phyloP scores from a whole-genome alignment of 2,797 vertebrate genomes.

The Sebastes dallii region DNA sequence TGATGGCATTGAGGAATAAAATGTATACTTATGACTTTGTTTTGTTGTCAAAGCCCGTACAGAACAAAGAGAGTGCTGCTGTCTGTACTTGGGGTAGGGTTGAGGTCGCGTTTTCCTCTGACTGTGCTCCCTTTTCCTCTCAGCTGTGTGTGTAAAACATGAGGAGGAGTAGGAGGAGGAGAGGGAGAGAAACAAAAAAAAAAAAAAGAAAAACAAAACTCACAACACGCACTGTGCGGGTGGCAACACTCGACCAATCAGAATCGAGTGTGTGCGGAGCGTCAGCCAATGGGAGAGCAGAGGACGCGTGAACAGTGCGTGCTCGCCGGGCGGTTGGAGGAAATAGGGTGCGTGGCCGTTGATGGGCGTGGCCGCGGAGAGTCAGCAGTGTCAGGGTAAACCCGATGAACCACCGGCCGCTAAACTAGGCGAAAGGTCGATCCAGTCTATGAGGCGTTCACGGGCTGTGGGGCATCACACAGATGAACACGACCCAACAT shows the following conservation, averaged over 20 bases:
- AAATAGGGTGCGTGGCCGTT: conserved; percentile 85
- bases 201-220: conserved; percentile 87
- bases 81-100: conserved; percentile 62
- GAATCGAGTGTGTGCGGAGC: conserved; percentile 56
- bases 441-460: conserved; percentile 69
- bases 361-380: conserved; percentile 75
- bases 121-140: conserved; percentile 77
- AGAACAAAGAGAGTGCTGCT: conserved; percentile 79
- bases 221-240: conserved; percentile 79
- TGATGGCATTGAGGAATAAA: conserved; percentile 66
- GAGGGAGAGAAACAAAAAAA: neutral
- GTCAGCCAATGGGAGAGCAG: conserved; percentile 80
- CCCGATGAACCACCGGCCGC: conserved; percentile 79
- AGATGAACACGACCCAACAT: rapidly evolving
- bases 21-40: conserved; percentile 36
- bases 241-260: conserved; percentile 84
- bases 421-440: conserved; percentile 93
- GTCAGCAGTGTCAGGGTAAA: conserved; percentile 85
- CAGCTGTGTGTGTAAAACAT: conserved; percentile 86
- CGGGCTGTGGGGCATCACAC: neutral
- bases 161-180: conserved; percentile 32
- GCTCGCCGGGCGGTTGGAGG: conserved; percentile 84
- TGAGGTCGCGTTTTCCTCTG: conserved; percentile 69
- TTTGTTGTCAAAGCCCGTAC: conserved; percentile 63
- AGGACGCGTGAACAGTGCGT: conserved; percentile 91